Evolutionary conservation across 2,797 vertebrate species (phyloP).

Genomic region (Chelmon rostratus): DNA sequence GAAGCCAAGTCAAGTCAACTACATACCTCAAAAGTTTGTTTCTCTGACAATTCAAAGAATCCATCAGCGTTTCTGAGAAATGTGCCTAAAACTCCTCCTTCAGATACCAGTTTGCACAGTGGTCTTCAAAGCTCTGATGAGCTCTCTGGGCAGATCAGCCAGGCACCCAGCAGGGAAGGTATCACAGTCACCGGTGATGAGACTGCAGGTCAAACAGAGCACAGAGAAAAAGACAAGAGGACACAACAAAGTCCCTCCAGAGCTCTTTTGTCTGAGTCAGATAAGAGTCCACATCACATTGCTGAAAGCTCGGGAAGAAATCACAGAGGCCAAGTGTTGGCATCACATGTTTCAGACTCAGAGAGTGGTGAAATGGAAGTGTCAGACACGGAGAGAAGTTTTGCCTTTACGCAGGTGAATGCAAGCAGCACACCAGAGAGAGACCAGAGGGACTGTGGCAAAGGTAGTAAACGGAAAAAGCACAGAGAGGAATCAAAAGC

Average conservation of each 20-base stretch:
- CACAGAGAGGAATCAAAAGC: slow-evolving; percentile 70
- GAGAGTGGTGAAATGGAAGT: slow-evolving; percentile 31
- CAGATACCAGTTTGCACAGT: background rate
- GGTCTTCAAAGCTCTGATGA: slow-evolving; percentile 68
- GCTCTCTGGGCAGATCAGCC: slow-evolving; percentile 88
- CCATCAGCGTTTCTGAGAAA: background rate
- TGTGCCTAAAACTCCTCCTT: background rate
- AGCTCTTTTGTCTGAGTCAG: background rate
- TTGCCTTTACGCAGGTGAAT: slow-evolving; percentile 23
- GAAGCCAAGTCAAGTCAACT: background rate
- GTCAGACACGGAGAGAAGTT: slow-evolving; percentile 34
- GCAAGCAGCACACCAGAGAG: slow-evolving; percentile 48
- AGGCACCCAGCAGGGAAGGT: slow-evolving; percentile 48
- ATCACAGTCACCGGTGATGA: background rate
- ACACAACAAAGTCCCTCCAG: slow-evolving; percentile 9
- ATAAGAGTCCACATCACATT: background rate
- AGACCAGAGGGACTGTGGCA: slow-evolving; percentile 46
- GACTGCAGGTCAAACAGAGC: background rate
- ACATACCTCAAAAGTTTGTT: slow-evolving; percentile 8
- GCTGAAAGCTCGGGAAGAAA: slow-evolving; percentile 9
- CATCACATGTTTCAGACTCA: background rate
- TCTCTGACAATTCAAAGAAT: slow-evolving; percentile 4
- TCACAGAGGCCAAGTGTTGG: background rate
- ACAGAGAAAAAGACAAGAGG: background rate
- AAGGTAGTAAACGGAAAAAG: slow-evolving; percentile 87